Conservation (phyloP, 1,140 invertebrate species). For the Eriocheir sinensis region DNA sequence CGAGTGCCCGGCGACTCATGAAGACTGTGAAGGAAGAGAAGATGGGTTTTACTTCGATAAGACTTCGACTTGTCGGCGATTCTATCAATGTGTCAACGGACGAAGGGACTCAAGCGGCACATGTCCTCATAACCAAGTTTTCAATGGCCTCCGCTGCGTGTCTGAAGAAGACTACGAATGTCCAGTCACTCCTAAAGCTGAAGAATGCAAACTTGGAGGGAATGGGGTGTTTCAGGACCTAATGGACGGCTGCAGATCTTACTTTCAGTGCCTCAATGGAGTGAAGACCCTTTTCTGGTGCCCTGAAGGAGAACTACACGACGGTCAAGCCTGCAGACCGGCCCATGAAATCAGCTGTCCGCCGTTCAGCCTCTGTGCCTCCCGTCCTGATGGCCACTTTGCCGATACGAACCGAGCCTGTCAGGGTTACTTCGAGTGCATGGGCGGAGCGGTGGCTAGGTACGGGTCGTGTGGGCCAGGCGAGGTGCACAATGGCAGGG, state of each 20-base stretch:
- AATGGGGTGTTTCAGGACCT: constrained; percentile 54
- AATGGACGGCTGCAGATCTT: constrained; percentile 32
- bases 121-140: constrained; percentile 55
- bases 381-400: constrained; percentile 17
- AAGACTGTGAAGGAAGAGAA: constrained; percentile 32
- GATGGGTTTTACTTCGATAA: constrained; percentile 56
- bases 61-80: constrained; percentile 43
- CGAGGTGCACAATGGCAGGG: constrained; percentile 22
- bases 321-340: constrained; percentile 27
- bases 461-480: constrained; percentile 25
- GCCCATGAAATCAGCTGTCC: constrained; percentile 44
- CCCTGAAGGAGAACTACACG: constrained; percentile 53
- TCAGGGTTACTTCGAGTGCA: constrained; percentile 45
- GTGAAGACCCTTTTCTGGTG: constrained; percentile 45
- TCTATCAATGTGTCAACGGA: constrained; percentile 49
- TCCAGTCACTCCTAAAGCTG: constrained; percentile 44
- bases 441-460: constrained; percentile 2
- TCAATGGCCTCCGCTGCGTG: constrained; percentile 57
- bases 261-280: constrained; percentile 53
- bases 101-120: neutral
- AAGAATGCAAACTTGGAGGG: constrained; percentile 34
- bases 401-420: constrained; percentile 47
- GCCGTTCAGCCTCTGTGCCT: constrained; percentile 16
- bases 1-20: constrained; percentile 46
- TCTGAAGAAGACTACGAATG: constrained; percentile 32